Evolutionary conservation across 2,888 invertebrate genomes (phyloP).

Genomic region (Cataglyphis cursor): DNA sequence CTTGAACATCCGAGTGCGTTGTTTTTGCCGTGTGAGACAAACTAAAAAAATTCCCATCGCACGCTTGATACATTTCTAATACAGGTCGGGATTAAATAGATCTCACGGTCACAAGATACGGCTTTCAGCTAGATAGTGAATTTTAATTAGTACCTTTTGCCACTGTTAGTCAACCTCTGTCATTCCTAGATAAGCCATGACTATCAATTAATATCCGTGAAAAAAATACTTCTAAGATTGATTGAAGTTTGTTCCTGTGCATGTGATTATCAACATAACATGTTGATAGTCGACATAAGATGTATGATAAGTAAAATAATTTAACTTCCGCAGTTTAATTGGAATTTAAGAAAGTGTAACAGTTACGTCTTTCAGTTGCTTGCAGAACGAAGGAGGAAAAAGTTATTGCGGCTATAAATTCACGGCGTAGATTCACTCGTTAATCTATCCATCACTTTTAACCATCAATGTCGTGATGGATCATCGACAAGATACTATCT

Average conservation of each 20-base stretch:
- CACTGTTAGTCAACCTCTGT: neutral
- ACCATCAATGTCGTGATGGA: neutral
- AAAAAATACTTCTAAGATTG: neutral
- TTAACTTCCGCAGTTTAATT: neutral
- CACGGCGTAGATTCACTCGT: neutral
- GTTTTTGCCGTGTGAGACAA: neutral
- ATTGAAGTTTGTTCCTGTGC: neutral
- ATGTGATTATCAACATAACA: neutral
- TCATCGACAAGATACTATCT: constrained; percentile 26
- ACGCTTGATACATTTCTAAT: constrained; percentile 34
- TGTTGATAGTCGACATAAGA: neutral
- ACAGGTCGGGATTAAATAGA: constrained; percentile 16
- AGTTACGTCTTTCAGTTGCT: neutral
- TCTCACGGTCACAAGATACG: constrained; percentile 1
- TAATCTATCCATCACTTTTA: constrained; percentile 33
- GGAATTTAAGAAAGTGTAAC: neutral
- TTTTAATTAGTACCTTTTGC: constrained; percentile 10
- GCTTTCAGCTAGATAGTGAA: constrained; percentile 11
- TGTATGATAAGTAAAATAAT: neutral
- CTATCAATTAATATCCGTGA: neutral
- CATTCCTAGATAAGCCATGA: neutral
- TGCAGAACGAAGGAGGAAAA: neutral
- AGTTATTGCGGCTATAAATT: constrained; percentile 4
- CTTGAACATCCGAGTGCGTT: neutral
- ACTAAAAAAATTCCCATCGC: constrained; percentile 8